Base-by-base conservation (phyloP, 1,140 invertebrate genomes). In the Platyura marginata region DNA sequence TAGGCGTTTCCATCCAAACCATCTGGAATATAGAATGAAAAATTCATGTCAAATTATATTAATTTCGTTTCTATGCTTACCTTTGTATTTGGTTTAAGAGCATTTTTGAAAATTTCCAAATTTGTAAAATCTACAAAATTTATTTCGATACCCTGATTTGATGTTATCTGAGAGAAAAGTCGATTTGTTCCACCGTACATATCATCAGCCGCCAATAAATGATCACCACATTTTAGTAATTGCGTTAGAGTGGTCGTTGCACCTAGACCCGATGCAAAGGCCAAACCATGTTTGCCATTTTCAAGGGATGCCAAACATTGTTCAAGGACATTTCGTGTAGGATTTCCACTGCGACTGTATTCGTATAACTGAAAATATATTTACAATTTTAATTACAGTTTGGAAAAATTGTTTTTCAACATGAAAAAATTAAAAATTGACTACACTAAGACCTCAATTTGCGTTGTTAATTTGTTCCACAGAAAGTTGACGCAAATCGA, bases 1-100 rank as follows among this genome's bases (percentile, higher is more conserved):
- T 95, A 2, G 95, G 95, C 0, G 86, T 86, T 66, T 99, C 96
- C 40, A 98, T 65, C 93, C 94, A 99, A 18, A 98, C 68, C 66
- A 97, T 72, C 84, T 89, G 48, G 9, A 70, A 69, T 44, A 52
- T 11, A 34, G n/a, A n/a, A n/a, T n/a, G n/a, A n/a, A n/a, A n/a
- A n/a, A n/a, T n/a, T 8, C 9, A 38, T 18, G 10, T 16, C 18
- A 13, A 13, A 16, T 10, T 42, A 50, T 47, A 44, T 47, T 47
- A 16, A 45, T 50, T 43, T 47, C 46, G 0, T n/a, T n/a, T n/a
- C n/a, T n/a, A 18, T 3, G 50, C 53, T 45, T 61, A 89, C 82
- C 70, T 88, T 94, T 3, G 92, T 96, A 47, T 88, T 90, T 2
- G 75, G 64, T 61, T 77, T 74, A 16, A 97, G 67, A 3, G 76